A percentile compares a stretch with the other conserved stretches of the same genome.
These are phyloP conservation scores for Polypedilum pembai DNA, from an alignment of 1,140 invertebrate species.

Conservation along the genomic window DNA sequence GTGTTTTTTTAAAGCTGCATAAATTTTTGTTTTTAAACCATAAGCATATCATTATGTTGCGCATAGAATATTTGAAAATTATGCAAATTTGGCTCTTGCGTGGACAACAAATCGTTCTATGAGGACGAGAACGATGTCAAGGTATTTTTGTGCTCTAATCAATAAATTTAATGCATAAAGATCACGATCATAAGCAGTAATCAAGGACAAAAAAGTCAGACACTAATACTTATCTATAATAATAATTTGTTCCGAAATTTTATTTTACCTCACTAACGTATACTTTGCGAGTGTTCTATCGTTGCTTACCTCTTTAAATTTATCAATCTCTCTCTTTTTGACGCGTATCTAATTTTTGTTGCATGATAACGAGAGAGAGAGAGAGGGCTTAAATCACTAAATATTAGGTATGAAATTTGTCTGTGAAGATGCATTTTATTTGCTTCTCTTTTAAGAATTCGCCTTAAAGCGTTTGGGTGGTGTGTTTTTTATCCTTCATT, in stretches of 20 bases:
- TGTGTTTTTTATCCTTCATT: no score
- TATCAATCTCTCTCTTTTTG: conserved; percentile 15
- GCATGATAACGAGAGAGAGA: conserved; percentile 8
- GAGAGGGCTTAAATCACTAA: neutral
- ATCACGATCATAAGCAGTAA: conserved; percentile 2
- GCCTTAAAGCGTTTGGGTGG: no score
- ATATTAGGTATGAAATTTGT: neutral
- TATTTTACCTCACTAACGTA: neutral
- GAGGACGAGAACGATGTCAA: no score
- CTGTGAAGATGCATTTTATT: conserved; percentile 6
- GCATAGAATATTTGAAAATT: no score
- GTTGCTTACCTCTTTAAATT: neutral
- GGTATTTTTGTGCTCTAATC: no score
- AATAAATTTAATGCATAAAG: no score
- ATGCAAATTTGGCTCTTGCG: no score
- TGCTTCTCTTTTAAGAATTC: neutral
- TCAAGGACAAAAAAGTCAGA: neutral
- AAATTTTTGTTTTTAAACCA: no score
- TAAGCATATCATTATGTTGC: no score
- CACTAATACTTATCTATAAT: neutral
- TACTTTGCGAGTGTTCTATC: neutral
- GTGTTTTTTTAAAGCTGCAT: no score
- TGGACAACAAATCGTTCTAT: no score
- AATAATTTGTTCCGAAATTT: neutral
- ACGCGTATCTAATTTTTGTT: conserved; percentile 21